phyloP scores from a whole-genome alignment of 2,888 invertebrate species.

The Drosophila atripex region DNA sequence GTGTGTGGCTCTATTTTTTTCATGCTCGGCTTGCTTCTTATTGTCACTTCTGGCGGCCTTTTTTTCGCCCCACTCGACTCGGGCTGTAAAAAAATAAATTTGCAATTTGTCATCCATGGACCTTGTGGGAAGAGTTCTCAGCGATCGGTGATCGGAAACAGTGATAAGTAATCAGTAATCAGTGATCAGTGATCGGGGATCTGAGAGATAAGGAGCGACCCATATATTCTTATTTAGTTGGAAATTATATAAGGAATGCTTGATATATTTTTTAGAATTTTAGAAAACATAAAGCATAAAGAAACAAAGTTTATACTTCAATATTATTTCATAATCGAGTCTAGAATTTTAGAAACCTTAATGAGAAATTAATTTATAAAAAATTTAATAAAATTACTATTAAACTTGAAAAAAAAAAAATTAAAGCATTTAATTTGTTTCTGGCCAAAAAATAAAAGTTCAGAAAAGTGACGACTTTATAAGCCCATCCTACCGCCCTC shows the following conservation, averaged over 20 bases:
- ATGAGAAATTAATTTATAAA: no score
- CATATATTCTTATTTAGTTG: not conserved
- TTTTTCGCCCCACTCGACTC: not conserved
- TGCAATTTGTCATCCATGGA: slow-evolving; percentile 9
- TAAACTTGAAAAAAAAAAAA: no score
- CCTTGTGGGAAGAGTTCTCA: not conserved
- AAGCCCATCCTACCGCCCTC: not conserved
- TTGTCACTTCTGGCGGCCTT: slow-evolving; percentile 13
- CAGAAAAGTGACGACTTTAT: not conserved
- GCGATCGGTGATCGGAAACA: not conserved
- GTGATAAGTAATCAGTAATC: not conserved
- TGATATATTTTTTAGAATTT: no score
- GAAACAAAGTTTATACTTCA: no score
- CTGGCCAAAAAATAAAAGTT: not conserved
- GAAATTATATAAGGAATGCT: no score
- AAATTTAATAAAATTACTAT: no score
- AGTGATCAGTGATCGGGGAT: not conserved
- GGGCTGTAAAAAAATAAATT: no score
- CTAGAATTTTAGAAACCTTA: no score
- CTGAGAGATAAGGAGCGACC: not conserved
- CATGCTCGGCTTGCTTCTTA: slow-evolving; percentile 57
- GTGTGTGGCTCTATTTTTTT: slow-evolving; percentile 22
- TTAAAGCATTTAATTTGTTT: no score
- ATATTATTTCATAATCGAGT: no score
- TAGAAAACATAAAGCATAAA: no score